phyloP scores from a whole-genome alignment of 2,888 invertebrate species.

The Artemia sinica region DNA sequence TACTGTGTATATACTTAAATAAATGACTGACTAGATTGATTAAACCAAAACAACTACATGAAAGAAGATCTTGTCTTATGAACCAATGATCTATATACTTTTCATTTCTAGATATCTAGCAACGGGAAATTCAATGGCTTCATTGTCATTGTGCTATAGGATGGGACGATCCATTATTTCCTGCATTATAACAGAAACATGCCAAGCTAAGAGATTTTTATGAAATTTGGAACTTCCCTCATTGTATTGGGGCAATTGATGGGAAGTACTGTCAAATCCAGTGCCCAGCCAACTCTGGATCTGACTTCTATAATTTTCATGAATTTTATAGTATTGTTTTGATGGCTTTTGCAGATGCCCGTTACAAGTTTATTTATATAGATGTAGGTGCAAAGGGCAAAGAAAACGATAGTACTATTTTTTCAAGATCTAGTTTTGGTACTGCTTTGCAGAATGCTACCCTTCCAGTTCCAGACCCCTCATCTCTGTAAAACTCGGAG shows the following conservation, averaged over 20 bases:
- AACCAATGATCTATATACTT: no score
- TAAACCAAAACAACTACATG: no score
- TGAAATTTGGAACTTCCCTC: neutral
- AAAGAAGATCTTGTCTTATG: no score
- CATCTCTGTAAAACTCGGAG: conserved; percentile 27
- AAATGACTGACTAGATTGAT: no score
- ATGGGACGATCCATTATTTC: no score
- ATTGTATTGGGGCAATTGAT: neutral
- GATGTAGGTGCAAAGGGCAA: conserved; percentile 28
- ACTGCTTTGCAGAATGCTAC: conserved; percentile 16
- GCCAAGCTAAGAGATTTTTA: neutral
- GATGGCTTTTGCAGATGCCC: no score
- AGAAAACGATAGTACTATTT: conserved; percentile 27
- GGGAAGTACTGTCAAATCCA: neutral
- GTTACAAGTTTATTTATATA: conserved; percentile 28
- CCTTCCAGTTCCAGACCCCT: conserved; percentile 26
- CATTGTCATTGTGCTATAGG: no score
- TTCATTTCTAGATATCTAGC: no score
- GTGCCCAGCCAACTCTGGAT: neutral
- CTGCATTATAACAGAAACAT: no score
- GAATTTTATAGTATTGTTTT: no score
- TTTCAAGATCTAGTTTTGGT: conserved; percentile 18
- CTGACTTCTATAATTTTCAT: neutral
- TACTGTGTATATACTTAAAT: no score
- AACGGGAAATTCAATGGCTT: no score